A percentile compares a stretch with the other conserved stretches of the same genome.
phyloP scores from a whole-genome alignment of 2,113 vertebrate genomes.

The Bettongia penicillata region DNA sequence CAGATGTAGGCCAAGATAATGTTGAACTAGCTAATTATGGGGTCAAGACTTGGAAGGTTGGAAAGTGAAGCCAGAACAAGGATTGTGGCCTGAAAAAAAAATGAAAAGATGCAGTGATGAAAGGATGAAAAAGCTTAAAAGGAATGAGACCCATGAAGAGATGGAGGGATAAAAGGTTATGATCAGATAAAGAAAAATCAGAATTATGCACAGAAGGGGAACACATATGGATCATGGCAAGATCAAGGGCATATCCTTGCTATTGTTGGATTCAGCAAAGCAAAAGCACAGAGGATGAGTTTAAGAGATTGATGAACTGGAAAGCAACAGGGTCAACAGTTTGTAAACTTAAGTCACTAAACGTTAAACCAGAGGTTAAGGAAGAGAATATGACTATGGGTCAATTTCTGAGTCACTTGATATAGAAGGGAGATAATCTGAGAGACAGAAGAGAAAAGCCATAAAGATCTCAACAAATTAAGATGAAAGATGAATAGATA shows the following conservation, averaged over 20 bases:
- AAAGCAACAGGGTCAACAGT: not conserved
- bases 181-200: not conserved
- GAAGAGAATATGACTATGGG: not conserved
- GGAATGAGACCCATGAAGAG: not conserved
- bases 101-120: not conserved
- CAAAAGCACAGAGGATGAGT: not conserved
- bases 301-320: not conserved
- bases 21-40: not conserved
- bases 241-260: not conserved
- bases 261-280: too few species aligned
- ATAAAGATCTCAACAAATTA: not conserved
- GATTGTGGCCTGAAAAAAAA: not conserved
- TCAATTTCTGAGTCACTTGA: too few species aligned
- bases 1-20: too few species aligned
- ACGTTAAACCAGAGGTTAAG: not conserved
- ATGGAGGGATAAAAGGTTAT: not conserved
- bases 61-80: slow-evolving; percentile 25
- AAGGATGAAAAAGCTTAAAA: not conserved
- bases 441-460: not conserved
- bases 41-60: not conserved
- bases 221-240: not conserved
- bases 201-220: not conserved
- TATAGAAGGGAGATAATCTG: not conserved
- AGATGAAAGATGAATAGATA: not conserved
- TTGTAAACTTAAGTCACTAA: not conserved